Percentiles rank a stretch among this genome's conserved stretches.
Conservation (phyloP, 2,888 invertebrate genomes). For the Ctenicera cuprea region DNA sequence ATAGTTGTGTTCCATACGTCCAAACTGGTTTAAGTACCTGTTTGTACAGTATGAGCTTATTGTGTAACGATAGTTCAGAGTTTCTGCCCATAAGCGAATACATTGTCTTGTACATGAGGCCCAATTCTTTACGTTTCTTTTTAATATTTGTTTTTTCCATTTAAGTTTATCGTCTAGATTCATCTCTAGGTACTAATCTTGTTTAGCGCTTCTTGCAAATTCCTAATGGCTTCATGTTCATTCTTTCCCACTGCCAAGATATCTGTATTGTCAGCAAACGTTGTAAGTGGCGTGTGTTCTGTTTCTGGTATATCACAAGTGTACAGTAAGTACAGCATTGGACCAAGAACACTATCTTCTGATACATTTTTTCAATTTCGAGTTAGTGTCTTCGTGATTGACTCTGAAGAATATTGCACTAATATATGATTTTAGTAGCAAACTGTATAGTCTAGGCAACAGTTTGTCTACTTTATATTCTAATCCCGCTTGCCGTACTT, state of each 20-base stretch:
- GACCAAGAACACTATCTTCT: slow-evolving; percentile 43
- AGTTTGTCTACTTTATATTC: slow-evolving; percentile 43
- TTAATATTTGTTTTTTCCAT: slow-evolving; percentile 68
- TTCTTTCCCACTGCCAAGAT: slow-evolving; percentile 32
- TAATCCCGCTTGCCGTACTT: slow-evolving; percentile 42
- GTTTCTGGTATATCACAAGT: slow-evolving; percentile 13
- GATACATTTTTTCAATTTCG: slow-evolving; percentile 41
- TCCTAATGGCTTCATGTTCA: slow-evolving; percentile 18
- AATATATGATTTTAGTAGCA: slow-evolving; percentile 29
- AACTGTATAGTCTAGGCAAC: slow-evolving; percentile 35
- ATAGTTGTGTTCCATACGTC: slow-evolving; percentile 37
- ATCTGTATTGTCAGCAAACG: slow-evolving; percentile 49
- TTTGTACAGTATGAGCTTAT: slow-evolving; percentile 43
- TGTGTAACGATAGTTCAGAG: slow-evolving; percentile 26
- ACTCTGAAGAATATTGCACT: slow-evolving; percentile 42
- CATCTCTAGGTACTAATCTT: slow-evolving; percentile 27
- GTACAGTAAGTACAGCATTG: slow-evolving; percentile 16
- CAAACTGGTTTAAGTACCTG: slow-evolving; percentile 35
- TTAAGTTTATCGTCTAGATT: slow-evolving; percentile 14
- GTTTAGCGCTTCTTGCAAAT: slow-evolving; percentile 38
- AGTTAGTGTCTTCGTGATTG: slow-evolving; percentile 39
- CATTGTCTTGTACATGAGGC: background rate
- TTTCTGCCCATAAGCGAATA: slow-evolving; percentile 40
- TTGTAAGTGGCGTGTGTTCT: background rate
- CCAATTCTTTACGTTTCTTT: slow-evolving; percentile 31